These are phyloP conservation scores for Apus apus DNA, from an alignment of 2,113 vertebrate genomes.

Conservation along the genomic window DNA sequence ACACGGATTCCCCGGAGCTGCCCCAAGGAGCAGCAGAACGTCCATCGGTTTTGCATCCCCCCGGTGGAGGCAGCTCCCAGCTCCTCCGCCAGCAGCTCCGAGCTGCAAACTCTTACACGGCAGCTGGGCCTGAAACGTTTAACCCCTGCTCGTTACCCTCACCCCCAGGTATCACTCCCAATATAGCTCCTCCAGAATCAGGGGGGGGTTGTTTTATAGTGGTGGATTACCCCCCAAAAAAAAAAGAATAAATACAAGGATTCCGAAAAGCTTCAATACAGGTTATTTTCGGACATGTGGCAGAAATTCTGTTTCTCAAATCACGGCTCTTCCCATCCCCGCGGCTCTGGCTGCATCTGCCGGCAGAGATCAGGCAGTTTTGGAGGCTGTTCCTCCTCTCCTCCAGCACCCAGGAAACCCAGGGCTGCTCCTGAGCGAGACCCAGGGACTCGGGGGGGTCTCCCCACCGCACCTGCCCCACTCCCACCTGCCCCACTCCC, in stretches of 20 bases:
- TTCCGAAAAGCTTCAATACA: neutral
- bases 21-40: neutral
- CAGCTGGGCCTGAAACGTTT: neutral
- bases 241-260: neutral
- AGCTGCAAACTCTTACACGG: neutral
- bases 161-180: neutral
- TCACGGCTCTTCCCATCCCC: neutral
- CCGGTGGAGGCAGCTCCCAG: neutral
- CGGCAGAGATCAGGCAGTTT: neutral
- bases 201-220: rapidly evolving
- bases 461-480: no score
- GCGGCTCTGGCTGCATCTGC: rapidly evolving
- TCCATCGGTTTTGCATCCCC: neutral
- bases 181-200: neutral
- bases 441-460: neutral
- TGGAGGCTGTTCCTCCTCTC: neutral
- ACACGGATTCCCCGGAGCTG: no score
- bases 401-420: neutral
- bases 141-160: neutral
- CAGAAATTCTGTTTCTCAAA: neutral
- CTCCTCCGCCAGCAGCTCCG: neutral
- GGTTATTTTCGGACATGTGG: neutral
- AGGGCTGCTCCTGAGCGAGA: rapidly evolving
- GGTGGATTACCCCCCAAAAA: no score
- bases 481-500: no score